Percentiles rank a stretch among this genome's conserved stretches.
These are phyloP conservation scores for Rhyacichthys aspro DNA, from an alignment of 2,797 vertebrate genomes.

Conservation along the genomic window DNA sequence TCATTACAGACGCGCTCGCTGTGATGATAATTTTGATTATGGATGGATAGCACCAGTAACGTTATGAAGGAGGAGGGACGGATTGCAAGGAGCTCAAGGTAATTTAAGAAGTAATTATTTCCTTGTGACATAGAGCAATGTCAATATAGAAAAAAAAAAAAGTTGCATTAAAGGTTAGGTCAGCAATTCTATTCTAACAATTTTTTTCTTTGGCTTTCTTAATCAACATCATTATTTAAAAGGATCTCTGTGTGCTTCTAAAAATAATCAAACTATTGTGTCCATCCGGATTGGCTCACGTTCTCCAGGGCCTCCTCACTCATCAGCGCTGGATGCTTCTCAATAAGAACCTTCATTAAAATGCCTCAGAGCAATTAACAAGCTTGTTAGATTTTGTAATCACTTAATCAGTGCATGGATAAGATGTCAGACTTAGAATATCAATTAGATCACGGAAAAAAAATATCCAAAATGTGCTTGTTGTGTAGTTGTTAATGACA, in stretches of 20 bases:
- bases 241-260: slow-evolving; percentile 1
- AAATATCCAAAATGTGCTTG: slow-evolving; percentile 26
- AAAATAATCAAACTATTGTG: slow-evolving; percentile 36
- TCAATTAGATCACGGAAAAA: slow-evolving; percentile 54
- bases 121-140: slow-evolving; percentile 29
- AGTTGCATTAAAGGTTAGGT: no score
- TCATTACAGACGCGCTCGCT: slow-evolving; percentile 49
- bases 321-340: slow-evolving; percentile 47
- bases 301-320: slow-evolving; percentile 40
- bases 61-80: slow-evolving; percentile 21
- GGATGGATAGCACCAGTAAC: slow-evolving; percentile 38
- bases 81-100: background rate
- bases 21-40: slow-evolving; percentile 62
- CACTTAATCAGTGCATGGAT: slow-evolving; percentile 50
- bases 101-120: slow-evolving; percentile 12
- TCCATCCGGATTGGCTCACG: slow-evolving; percentile 2
- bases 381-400: slow-evolving; percentile 58
- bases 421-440: slow-evolving; percentile 51
- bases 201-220: no score
- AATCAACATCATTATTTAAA: no score
- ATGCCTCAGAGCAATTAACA: slow-evolving; percentile 60
- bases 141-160: background rate
- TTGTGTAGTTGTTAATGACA: background rate
- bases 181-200: no score
- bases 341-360: slow-evolving; percentile 68